phyloP scores from a whole-genome alignment of 1,140 invertebrate species.

The Pseudomyrmex pallidus region DNA sequence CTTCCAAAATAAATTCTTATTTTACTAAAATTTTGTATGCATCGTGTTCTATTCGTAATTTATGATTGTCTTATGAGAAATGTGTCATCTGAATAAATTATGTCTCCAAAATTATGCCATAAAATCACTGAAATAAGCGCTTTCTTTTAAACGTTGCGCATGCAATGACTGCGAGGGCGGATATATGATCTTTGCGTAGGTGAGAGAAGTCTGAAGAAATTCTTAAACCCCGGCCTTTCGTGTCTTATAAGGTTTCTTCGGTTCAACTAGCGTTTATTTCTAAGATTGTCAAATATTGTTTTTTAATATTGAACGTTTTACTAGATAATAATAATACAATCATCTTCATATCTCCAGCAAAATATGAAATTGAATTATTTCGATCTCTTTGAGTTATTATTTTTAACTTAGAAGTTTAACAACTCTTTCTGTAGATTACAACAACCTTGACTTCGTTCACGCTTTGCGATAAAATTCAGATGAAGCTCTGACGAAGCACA shows the following conservation, averaged over 20 bases:
- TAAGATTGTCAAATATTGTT: conserved; percentile 10
- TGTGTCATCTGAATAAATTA: too few relatives aligned
- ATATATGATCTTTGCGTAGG: background rate
- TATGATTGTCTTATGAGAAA: too few relatives aligned
- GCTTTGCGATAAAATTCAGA: background rate
- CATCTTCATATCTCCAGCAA: background rate
- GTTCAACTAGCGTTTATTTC: conserved; percentile 23
- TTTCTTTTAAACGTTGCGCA: conserved; percentile 2
- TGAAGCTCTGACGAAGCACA: background rate
- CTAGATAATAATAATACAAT: background rate
- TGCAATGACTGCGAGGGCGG: background rate
- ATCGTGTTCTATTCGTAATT: background rate
- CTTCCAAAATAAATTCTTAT: background rate
- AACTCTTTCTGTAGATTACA: too few relatives aligned
- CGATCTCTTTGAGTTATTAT: background rate
- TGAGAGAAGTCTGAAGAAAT: conserved; percentile 9
- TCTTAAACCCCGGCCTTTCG: conserved; percentile 29
- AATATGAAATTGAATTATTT: background rate
- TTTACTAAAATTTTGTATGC: background rate
- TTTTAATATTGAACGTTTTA: background rate
- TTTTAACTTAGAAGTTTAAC: too few relatives aligned
- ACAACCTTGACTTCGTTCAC: background rate
- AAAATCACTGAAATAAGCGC: background rate
- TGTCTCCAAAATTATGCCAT: background rate
- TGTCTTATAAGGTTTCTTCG: conserved; percentile 8